Base-by-base conservation (phyloP, 2,888 invertebrate species). In the Archaeoteleia sp. region DNA sequence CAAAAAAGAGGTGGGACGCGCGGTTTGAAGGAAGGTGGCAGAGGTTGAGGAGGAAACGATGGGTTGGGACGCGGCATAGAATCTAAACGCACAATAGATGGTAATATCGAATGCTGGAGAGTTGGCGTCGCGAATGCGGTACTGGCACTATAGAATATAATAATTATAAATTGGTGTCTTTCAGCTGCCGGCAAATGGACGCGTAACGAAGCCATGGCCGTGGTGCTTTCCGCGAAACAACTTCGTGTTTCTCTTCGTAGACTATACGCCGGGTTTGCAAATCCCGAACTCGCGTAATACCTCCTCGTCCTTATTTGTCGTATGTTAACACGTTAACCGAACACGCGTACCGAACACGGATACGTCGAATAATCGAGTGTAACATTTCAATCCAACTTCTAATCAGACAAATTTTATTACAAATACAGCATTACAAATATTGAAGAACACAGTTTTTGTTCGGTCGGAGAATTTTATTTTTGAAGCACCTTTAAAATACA, bases 211-310 rank as follows among this genome's bases (percentile, higher is more conserved):
- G 77, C 77, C 74, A 76, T 73, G 70, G 71, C 61, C 69, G 69
- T 61, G 67, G 91, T 89, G 78, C 91, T 71, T 87, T 86, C 88
- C 87, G 9, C 61, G 60, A 42, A 45, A 67, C 67, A 72, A 76
- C 73, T 77, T 74, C 66, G 49, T 49, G 43, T 58, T 65, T 37
- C 67, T 58, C 63, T 58, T 49, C 40, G 29, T 30, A 30, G 43
- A 46, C 46, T 60, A 37, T 46, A 42, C 63, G 43, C 6, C 39
- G 13, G 14, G 15, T 10, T 10, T 39, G 30, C 30, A 30, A 46
- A 39, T 57, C 17, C 46, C 35, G 17, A 53, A 40, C 34, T 34
- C 10, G 7, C 42, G 43, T 32, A 54, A 35, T 39, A 9, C 32
- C 20, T n/a, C 37, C 9, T 8, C 9, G 39, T 40, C 20, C 10